Conservation (phyloP, 2,888 invertebrate genomes). For the Drosophila atripex region DNA sequence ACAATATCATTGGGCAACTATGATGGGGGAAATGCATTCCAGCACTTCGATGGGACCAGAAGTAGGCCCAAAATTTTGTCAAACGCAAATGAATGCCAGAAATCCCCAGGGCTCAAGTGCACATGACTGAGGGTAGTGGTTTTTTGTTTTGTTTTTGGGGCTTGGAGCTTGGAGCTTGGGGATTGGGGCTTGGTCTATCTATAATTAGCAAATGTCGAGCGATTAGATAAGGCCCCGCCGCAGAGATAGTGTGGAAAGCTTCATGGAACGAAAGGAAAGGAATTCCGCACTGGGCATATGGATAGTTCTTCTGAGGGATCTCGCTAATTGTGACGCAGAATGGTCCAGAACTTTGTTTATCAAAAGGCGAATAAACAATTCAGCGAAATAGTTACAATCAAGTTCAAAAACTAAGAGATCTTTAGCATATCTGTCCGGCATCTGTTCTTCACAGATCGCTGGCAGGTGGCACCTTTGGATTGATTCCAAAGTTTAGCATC, state of each 20-base stretch:
- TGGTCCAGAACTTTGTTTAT: conserved; percentile 36
- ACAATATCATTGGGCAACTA: conserved; percentile 39
- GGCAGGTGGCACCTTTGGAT: conserved; percentile 18
- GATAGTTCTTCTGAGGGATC: conserved; percentile 10
- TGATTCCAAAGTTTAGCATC: conserved; percentile 16
- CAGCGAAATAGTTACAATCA: conserved; percentile 26
- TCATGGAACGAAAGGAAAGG: conserved; percentile 25
- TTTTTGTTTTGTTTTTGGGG: conserved; percentile 24
- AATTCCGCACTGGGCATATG: conserved; percentile 31
- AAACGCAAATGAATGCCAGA: conserved; percentile 30
- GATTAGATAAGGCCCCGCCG: conserved; percentile 63
- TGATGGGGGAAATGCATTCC: conserved; percentile 47
- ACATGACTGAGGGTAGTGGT: conserved; percentile 56
- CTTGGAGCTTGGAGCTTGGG: background rate
- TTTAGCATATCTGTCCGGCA: background rate
- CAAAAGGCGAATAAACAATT: conserved; percentile 53
- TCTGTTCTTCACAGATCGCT: conserved; percentile 4
- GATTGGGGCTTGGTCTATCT: conserved; percentile 50
- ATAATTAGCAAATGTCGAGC: conserved; percentile 74
- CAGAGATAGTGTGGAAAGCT: conserved; percentile 45
- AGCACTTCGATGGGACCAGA: conserved; percentile 21
- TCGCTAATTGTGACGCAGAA: conserved; percentile 25
- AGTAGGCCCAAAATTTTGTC: background rate
- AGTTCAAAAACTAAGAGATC: conserved; percentile 29
- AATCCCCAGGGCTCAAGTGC: conserved; percentile 60